A percentile compares a stretch with the other conserved stretches of the same genome.
phyloP scores from a whole-genome alignment of 2,888 invertebrate species.

The Dioctria linearis region DNA sequence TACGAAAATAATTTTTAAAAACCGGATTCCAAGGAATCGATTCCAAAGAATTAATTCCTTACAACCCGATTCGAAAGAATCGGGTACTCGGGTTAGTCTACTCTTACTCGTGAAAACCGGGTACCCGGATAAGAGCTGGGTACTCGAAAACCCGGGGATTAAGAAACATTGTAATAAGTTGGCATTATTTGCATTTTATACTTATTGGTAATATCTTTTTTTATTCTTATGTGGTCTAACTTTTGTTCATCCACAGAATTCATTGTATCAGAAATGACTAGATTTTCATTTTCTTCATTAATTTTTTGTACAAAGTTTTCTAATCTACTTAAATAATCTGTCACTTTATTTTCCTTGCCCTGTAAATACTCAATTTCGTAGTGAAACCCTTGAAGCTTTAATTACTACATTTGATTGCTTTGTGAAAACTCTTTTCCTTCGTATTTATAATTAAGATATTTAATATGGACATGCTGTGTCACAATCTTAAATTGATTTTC shows the following conservation, averaged over 20 bases:
- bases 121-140: too few species aligned
- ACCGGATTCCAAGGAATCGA: too few species aligned
- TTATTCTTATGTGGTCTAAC: constrained; percentile 57
- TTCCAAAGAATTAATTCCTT: too few species aligned
- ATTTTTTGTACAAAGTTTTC: constrained; percentile 49
- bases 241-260: constrained; percentile 56
- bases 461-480: constrained; percentile 55
- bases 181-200: constrained; percentile 58
- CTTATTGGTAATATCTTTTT: constrained; percentile 57
- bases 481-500: constrained; percentile 56
- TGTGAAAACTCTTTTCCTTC: constrained; percentile 55
- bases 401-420: too few species aligned
- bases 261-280: constrained; percentile 49
- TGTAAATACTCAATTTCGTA: constrained; percentile 57
- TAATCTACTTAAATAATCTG: constrained; percentile 57
- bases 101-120: too few species aligned
- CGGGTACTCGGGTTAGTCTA: too few species aligned
- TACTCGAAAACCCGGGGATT: too few species aligned
- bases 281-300: constrained; percentile 48
- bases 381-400: constrained; percentile 54
- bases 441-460: constrained; percentile 57
- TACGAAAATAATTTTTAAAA: too few species aligned
- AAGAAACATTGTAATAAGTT: too few species aligned
- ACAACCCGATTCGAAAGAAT: too few species aligned
- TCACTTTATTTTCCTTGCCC: constrained; percentile 57